These are phyloP conservation scores for Selene dorsalis DNA, from an alignment of 2,797 vertebrate genomes.

Conservation along the genomic window DNA sequence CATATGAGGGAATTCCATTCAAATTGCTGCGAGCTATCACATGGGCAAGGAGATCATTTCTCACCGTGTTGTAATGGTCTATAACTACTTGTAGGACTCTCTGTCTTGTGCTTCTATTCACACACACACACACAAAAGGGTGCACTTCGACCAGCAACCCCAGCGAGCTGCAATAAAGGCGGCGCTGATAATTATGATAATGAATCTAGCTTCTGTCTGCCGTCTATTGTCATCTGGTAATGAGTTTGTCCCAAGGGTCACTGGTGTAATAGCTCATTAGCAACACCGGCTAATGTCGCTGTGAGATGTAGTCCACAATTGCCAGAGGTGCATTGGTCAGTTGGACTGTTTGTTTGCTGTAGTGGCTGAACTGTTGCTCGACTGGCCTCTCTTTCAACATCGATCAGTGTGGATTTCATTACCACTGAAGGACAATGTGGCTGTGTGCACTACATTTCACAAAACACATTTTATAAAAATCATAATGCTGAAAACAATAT, in stretches of 20 bases:
- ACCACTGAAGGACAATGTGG: constrained; percentile 23
- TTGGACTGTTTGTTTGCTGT: constrained; percentile 55
- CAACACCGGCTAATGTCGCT: constrained; percentile 59
- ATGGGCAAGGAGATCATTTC: constrained; percentile 17
- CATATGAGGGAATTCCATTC: constrained; percentile 39
- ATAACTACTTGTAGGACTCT: constrained; percentile 42
- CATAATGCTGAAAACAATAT: no score
- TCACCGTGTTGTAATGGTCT: constrained; percentile 47
- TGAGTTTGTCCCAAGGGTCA: constrained; percentile 78
- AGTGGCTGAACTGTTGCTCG: constrained; percentile 31
- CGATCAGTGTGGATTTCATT: constrained; percentile 55
- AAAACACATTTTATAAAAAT: no score
- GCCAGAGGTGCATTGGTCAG: constrained; percentile 60
- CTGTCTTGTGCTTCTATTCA: constrained; percentile 34
- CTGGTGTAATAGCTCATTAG: constrained; percentile 77
- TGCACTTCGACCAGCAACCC: constrained; percentile 51
- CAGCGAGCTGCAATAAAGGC: constrained; percentile 59
- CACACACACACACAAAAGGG: constrained; percentile 29
- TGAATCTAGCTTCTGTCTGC: constrained; percentile 69
- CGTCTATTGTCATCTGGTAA: constrained; percentile 77
- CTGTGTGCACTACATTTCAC: not conserved
- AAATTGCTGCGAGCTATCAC: constrained; percentile 28
- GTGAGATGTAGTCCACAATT: constrained; percentile 48
- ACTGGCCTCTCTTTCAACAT: constrained; percentile 47
- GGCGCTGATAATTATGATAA: constrained; percentile 77